Evolutionary conservation across 2,888 invertebrate genomes (phyloP).

Genomic region (Athalia cordata): DNA sequence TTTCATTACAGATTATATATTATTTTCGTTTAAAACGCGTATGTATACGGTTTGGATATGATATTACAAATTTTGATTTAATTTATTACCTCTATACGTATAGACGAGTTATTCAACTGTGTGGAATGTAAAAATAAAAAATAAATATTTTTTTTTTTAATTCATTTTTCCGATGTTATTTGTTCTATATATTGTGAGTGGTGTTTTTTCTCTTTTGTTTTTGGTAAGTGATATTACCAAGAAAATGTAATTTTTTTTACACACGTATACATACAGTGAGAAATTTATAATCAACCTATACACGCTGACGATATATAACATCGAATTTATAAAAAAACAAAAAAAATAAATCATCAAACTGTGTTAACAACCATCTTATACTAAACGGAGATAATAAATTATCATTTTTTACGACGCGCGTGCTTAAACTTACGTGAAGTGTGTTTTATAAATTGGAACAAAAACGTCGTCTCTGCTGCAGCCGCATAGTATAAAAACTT

Average conservation of each 20-base stretch:
- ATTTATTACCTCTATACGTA: not conserved
- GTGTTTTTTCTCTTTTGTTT: not conserved
- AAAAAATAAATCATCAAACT: not conserved
- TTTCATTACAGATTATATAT: conserved; percentile 33
- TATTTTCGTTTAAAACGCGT: not conserved
- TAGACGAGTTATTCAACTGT: too few species aligned
- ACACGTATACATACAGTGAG: too few species aligned
- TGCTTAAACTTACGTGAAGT: conserved; percentile 24
- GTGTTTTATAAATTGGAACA: conserved; percentile 20
- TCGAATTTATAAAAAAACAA: not conserved
- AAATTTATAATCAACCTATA: not conserved
- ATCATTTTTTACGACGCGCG: conserved; percentile 22
- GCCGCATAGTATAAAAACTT: too few species aligned
- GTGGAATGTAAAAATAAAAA: too few species aligned
- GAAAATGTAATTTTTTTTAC: too few species aligned
- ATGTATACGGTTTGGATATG: conserved; percentile 18
- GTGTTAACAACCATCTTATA: conserved; percentile 27
- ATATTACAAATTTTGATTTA: conserved; percentile 19
- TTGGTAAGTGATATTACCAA: too few species aligned
- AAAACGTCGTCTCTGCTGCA: not conserved
- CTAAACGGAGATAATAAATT: conserved; percentile 15
- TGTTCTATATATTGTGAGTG: not conserved
- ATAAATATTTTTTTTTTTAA: not conserved
- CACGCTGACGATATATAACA: conserved; percentile 7
- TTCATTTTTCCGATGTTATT: not conserved